Base-by-base conservation (phyloP, 2,888 invertebrate genomes). In the Tanypteryx hageni region DNA sequence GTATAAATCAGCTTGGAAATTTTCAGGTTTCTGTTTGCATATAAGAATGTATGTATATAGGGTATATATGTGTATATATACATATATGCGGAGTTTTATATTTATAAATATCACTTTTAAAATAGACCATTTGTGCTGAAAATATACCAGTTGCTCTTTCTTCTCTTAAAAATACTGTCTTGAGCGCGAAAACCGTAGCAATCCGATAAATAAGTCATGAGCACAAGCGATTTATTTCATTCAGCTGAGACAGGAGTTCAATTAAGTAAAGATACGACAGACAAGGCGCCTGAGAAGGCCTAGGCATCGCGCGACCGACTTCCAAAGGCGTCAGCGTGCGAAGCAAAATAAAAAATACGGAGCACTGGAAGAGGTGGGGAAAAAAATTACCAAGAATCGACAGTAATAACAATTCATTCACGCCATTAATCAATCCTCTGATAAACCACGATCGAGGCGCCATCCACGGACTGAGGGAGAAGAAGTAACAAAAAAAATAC, bases 331-430 rank as follows among this genome's bases (percentile, higher is more conserved):
- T 18, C 27, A 58, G 31, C 31, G 86, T 86, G n/a, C 7, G 31
- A 59, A 1, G 61, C 22, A 13, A 58, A 61, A 58, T 22, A 59
- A 58, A 58, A 61, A 14, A 61, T 58, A 58, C 22, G 1, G 16
- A 85, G 3, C 14, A 68, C n/a, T 18, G 68, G 16, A 64, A 8
- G 7, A 14, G 14, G 64, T 14, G n/a, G 61, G 7, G 86, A 59
- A 61, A 56, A 83, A 83, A 83, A 83, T 57, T 11, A 31, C 27
- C 61, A 31, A 68, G 11, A 22, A 68, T 68, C 61, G 86, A 61
- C 86, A 31, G 86, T 86, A 86, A 86, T 86, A 86, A 86, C 86
- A 61, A 86, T 86, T 86, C 61, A 86, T 86, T 86, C 86, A 31
- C 31, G 18, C 59, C 86, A 86, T 86, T 86, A 86, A 86, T 86